A percentile compares a stretch with the other conserved stretches of the same genome.
Evolutionary conservation across 2,113 vertebrate genomes (phyloP).

Genomic region (Nesogale talazaci): DNA sequence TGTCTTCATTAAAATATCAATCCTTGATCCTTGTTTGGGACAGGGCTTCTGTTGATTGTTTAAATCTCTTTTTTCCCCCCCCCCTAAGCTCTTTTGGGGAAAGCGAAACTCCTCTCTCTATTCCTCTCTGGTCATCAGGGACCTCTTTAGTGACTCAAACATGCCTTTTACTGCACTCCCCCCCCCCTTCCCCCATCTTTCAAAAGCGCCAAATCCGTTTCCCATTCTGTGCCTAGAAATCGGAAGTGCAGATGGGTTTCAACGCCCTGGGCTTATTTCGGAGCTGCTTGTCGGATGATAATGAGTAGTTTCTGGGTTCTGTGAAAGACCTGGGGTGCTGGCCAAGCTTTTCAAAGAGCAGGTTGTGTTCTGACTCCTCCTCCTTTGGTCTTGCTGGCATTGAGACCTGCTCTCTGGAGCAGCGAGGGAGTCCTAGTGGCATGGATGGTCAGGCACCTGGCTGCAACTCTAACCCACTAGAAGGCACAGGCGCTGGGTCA

Average conservation of each 20-base stretch:
- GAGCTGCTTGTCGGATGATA: background rate
- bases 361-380: background rate
- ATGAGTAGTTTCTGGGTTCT: constrained; percentile 42
- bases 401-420: constrained; percentile 59
- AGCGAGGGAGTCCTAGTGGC: background rate
- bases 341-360: constrained; percentile 9
- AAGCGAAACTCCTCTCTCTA: constrained; percentile 24
- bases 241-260: constrained; percentile 14
- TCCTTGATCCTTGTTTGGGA: background rate
- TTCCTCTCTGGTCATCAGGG: background rate
- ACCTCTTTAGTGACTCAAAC: constrained; percentile 62
- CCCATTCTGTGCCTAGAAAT: constrained; percentile 65
- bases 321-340: constrained; percentile 35
- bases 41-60: background rate
- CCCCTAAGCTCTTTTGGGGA: constrained; percentile 29
- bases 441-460: no score
- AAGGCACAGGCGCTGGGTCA: background rate
- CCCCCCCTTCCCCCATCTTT: constrained; percentile 31
- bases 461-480: no score
- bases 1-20: background rate
- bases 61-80: background rate
- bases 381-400: constrained; percentile 21
- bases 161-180: constrained; percentile 49
- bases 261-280: background rate
- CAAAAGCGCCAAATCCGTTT: constrained; percentile 68